Base-by-base conservation (phyloP, 2,113 vertebrate genomes). In the Sinocyclocheilus grahami region DNA sequence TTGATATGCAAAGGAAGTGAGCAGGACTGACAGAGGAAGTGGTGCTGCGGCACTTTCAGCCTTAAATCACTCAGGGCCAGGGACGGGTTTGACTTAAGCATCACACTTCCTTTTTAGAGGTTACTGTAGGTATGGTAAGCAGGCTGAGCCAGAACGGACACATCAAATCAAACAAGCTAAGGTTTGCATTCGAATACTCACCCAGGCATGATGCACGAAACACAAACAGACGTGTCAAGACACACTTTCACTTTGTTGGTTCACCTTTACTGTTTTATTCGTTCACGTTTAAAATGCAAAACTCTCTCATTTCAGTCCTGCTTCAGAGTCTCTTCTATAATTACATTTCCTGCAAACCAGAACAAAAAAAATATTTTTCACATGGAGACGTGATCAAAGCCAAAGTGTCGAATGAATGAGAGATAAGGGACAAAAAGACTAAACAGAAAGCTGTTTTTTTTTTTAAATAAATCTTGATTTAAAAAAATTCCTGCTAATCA, bases 1-100 rank as follows among this genome's bases (percentile, higher is more conserved):
- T 72, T 4, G 13, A 55, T 55, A 71, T 55, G 30, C 69, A 77
- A 58, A 87, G 83, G 83, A 89, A 89, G 62, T 55, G 33, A 48
- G 62, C 20, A 60, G 63, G 55, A 75, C 83, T 24, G 83, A 85
- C 75, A 60, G 55, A 89, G 88, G 88, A 89, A 87, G 86, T 87
- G 42, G 71, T 16, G 30, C 39, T 74, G 72, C 11, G 1, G 72
- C 30, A 10, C 53, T 22, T 85, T 76, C 14, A 33, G 58, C 79
- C 37, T 87, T 87, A 85, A 78, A 87, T 87, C 80, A 86, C 13
- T 71, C 58, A 14, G 74, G 4, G 11, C 37, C 69, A 62, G 69
- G 37, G 20, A 58, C 12, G 10, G 74, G 42, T 46, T 11, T 11
- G 42, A 46, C 42, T 46, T 67, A 79, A 53, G 58, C 72, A 71